Base-by-base conservation (phyloP, 2,888 invertebrate species). In the Lochmaea capreae region DNA sequence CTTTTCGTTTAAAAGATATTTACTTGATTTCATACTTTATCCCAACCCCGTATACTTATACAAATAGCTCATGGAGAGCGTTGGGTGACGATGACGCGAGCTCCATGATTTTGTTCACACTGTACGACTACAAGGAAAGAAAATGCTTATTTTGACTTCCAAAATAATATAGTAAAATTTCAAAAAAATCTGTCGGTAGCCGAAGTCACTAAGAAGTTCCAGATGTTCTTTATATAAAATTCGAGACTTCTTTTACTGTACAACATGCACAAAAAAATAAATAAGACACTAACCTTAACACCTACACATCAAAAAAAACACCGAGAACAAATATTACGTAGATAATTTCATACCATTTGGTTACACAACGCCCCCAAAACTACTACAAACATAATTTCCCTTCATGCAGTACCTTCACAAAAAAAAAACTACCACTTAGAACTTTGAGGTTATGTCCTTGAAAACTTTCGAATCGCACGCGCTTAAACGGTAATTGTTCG, bases 271-370 rank as follows among this genome's bases (percentile, higher is more conserved):
- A 68, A 46, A 68, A 68, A 18, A 26, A 71, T 22, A 46, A 39
- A 42, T 58, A 43, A 18, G n/a, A 57, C 54, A 71, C 71, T 71
- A 71, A 71, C 71, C 71, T 71, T 61, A 71, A 71, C 71, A 71
- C 12, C 57, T n/a, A 71, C 57, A 71, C 71, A 71, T 71, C 63
- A 71, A 71, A 59, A 69, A 71, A 65, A 65, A 71, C 71, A 71
- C 58, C 58, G 57, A 71, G 16, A 58, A 71, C 65, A 65, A 65
- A 65, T 49, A 71, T 71, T 54, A 54, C 54, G 39, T 18, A 43
- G 62, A 62, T 42, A 18, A 62, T 62, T 62, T 62, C 62, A 63
- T 71, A 71, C 71, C 71, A 65, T 71, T 71, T 71, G 65, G 43
- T 39, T 65, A 42, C 70, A 70, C 70, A 39, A 52, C 26, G 39